Evolutionary conservation across 2,888 invertebrate species (phyloP).

Genomic region (Latrodectus elegans): DNA sequence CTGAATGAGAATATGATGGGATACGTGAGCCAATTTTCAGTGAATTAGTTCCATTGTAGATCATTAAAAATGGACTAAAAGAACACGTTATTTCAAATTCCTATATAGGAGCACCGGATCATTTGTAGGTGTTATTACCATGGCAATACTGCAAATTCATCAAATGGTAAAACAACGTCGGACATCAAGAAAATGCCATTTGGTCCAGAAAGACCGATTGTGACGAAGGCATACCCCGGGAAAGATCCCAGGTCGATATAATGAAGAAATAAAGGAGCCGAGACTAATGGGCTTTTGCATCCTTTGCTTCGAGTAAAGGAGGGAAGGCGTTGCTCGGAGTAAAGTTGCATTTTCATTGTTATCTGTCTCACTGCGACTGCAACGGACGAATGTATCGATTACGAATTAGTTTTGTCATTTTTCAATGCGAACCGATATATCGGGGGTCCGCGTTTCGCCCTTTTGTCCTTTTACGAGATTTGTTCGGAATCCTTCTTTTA

Average conservation of each 20-base stretch:
- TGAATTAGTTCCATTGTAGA: no score
- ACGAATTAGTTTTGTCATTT: conserved; percentile 49
- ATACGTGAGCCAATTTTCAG: no score
- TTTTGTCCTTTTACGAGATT: neutral
- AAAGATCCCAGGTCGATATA: conserved; percentile 14
- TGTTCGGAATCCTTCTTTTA: no score
- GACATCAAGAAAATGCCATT: neutral
- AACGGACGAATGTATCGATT: conserved; percentile 34
- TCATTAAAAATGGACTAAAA: no score
- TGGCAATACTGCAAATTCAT: neutral
- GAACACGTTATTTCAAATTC: no score
- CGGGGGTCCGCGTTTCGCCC: neutral
- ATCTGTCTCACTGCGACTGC: conserved; percentile 3
- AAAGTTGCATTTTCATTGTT: conserved; percentile 23
- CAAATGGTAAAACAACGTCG: neutral
- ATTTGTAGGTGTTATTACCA: neutral
- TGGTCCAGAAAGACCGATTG: neutral
- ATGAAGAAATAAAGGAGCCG: conserved; percentile 43
- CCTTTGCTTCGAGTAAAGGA: neutral
- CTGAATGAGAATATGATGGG: no score
- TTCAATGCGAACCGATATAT: neutral
- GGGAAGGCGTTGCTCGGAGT: neutral
- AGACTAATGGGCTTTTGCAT: conserved; percentile 43
- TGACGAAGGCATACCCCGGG: neutral
- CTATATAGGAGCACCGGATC: no score